Conservation (phyloP, 2,113 vertebrate genomes). For the Atrichornis clamosus region DNA sequence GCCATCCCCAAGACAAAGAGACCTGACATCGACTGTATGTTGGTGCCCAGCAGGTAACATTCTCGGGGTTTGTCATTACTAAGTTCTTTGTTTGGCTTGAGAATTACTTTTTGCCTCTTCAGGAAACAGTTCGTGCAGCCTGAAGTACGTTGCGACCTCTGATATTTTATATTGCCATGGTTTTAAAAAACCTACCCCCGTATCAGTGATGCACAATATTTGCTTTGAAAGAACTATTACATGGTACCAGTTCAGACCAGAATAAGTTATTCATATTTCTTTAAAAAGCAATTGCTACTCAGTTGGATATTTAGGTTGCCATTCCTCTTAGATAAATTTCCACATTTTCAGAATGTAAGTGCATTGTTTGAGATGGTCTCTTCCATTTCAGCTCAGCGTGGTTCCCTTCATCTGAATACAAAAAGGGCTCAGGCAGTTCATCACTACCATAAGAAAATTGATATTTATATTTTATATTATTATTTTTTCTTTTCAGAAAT, state of each 20-base stretch:
- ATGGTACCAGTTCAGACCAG: background rate
- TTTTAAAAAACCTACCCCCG: background rate
- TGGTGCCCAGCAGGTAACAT: conserved; percentile 84
- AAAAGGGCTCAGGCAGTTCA: background rate
- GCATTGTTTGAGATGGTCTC: background rate
- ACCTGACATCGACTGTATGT: conserved; percentile 90
- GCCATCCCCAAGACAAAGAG: conserved; percentile 93
- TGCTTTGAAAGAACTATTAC: background rate
- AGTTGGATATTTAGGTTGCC: background rate
- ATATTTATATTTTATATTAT: background rate
- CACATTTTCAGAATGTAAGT: background rate
- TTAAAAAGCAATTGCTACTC: background rate
- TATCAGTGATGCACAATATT: background rate
- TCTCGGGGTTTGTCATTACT: background rate
- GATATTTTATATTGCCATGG: background rate
- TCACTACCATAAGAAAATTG: background rate
- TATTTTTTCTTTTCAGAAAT: background rate
- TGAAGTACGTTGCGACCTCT: background rate
- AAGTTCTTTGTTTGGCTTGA: background rate
- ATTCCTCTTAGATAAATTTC: background rate
- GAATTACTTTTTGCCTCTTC: background rate
- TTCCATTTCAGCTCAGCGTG: background rate
- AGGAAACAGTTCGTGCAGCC: background rate
- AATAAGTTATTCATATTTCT: background rate
- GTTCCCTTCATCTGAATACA: background rate